A percentile compares a stretch with the other conserved stretches of the same genome.
Conservation (phyloP, 2,113 vertebrate genomes). For the Setophaga coronata region DNA sequence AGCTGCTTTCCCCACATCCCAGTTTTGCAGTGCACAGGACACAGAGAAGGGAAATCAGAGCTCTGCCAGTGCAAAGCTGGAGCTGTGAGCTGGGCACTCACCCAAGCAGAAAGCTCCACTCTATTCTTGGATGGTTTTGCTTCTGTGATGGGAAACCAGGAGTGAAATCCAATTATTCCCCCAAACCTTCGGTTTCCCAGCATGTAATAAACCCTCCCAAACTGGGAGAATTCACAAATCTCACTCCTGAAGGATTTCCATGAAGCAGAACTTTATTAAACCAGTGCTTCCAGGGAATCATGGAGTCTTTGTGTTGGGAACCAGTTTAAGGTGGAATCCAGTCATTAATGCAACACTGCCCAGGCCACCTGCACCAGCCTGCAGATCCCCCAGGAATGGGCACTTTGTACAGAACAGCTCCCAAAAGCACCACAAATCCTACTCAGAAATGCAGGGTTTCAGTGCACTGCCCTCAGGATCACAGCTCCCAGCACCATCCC, state of each 20-base stretch:
- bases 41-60: not conserved
- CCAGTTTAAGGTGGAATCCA: not conserved
- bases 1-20: not conserved
- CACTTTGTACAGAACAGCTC: not conserved
- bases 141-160: not conserved
- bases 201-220: fast-evolving
- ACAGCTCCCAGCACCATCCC: not conserved
- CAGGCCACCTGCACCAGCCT: not conserved
- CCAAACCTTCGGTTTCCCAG: not conserved
- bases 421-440: fast-evolving
- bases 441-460: not conserved
- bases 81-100: not conserved
- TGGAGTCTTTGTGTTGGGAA: fast-evolving
- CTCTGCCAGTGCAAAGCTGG: not conserved
- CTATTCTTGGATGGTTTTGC: not conserved
- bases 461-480: no score
- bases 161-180: not conserved
- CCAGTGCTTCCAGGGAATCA: fast-evolving
- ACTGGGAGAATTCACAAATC: not conserved
- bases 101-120: not conserved
- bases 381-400: not conserved
- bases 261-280: not conserved
- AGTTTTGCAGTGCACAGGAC: not conserved
- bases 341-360: fast-evolving
- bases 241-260: not conserved